Evolutionary conservation across 64 coral and sea anemone genomes (phyloP).

Genomic region (Dendronephthya gigantea): DNA sequence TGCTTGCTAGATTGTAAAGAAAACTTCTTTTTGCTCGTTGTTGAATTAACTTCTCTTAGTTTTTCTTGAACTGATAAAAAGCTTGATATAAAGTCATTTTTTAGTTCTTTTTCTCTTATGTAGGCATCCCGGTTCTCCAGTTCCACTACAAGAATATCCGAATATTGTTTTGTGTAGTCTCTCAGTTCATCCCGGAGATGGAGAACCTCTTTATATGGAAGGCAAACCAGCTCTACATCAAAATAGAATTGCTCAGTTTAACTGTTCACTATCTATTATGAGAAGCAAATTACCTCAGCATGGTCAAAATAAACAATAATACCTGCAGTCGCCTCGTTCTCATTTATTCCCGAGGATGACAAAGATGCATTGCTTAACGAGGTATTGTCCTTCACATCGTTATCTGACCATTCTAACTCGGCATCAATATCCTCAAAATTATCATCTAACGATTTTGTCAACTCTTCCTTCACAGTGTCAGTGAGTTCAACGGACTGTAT

Average conservation of each 20-base stretch:
- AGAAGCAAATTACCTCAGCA: too few relatives aligned
- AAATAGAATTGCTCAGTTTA: neutral
- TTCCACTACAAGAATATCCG: slow-evolving; percentile 79
- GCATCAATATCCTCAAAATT: neutral
- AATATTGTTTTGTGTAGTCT: slow-evolving; percentile 83
- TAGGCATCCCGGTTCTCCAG: slow-evolving; percentile 63
- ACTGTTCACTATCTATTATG: too few relatives aligned
- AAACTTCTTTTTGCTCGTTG: slow-evolving; percentile 51
- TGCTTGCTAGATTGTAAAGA: slow-evolving; percentile 52
- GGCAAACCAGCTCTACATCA: slow-evolving; percentile 43
- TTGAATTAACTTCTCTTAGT: slow-evolving; percentile 56
- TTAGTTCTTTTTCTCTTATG: slow-evolving; percentile 84
- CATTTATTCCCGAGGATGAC: neutral
- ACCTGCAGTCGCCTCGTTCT: slow-evolving; percentile 1
- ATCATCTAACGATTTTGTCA: neutral
- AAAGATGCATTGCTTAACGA: neutral
- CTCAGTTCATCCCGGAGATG: slow-evolving; percentile 72
- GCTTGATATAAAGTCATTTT: slow-evolving; percentile 89
- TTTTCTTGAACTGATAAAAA: slow-evolving; percentile 72
- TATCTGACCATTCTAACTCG: slow-evolving; percentile 10
- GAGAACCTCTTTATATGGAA: slow-evolving; percentile 69
- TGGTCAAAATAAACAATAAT: neutral
- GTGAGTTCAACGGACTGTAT: neutral
- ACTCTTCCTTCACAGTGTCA: neutral
- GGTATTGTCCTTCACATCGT: neutral